Evolutionary conservation across 2,797 vertebrate genomes (phyloP), one percentile per base, ranked within the genome.

Genomic region (Mormyrops boulengeri): DNA sequence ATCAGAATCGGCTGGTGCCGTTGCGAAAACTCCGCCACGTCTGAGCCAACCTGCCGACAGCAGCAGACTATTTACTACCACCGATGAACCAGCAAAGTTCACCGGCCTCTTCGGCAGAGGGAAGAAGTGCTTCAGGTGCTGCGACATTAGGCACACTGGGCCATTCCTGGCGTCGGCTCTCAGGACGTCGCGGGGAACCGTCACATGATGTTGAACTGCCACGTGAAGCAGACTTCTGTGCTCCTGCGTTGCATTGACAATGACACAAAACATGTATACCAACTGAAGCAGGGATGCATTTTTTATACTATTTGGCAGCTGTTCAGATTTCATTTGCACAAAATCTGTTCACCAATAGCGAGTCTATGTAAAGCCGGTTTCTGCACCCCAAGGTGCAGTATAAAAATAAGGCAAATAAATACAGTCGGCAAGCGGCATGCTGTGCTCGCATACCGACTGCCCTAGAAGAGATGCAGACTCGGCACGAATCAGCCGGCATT

Each of bases 21-120:
- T 14, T 53, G 82, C 50, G 84, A 88, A 89, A 91, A 92, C 91
- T 91, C 89, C 8, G 92, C 88, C 89, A n/a, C 77, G 88, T 91
- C 90, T 89, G n/a, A 86, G 80, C 66, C 66, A 38, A 19, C 60
- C 22, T 62, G 49, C 88, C 69, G 89, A 90, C 88, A 53, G 89
- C 73, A 44, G 22, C 17, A 82, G 55, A 88, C 88, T 85, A 92
- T 92, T 91, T 90, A 90, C 90, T 89, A 88, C 85, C 88, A 89
- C 85, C 87, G 50, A 62, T 17, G 44, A 66, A 88, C 60, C 88
- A 2, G 34, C 7, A 14, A 88, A 90, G 89, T 80, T 82, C 89
- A 89, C 1, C 38, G 2, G 52, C 69, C 62, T 41, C 49, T 34
- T 26, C 73, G 89, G 66, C 50, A 85, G 90, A 91, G 91, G 49